A percentile compares a stretch with the other conserved stretches of the same genome.
Evolutionary conservation across 2,797 vertebrate genomes (phyloP).

Genomic region (Coendou prehensilis): DNA sequence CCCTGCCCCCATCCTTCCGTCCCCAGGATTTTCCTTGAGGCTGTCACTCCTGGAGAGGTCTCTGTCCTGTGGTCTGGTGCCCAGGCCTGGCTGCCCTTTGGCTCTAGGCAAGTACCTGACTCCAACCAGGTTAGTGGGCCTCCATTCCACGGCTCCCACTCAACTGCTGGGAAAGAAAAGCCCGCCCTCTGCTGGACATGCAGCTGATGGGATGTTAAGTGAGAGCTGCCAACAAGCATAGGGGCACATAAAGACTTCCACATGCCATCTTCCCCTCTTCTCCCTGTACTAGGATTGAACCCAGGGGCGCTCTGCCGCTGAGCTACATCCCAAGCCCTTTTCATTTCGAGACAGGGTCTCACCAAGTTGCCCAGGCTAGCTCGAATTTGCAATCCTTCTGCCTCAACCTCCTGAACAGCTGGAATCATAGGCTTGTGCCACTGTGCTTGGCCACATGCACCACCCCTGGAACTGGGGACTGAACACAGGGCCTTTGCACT

Average conservation of each 20-base stretch:
- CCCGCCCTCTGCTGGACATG: neutral
- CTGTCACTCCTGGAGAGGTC: neutral
- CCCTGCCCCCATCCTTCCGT: neutral
- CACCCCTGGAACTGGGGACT: too few relatives aligned
- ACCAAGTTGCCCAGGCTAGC: neutral
- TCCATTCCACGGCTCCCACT: neutral
- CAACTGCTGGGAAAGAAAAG: neutral
- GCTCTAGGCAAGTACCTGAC: neutral
- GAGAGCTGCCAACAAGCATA: neutral
- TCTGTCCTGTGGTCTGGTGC: neutral
- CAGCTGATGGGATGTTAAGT: neutral
- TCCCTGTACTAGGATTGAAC: neutral
- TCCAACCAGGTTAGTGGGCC: neutral
- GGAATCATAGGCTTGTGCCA: neutral
- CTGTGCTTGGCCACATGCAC: neutral
- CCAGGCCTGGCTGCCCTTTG: neutral
- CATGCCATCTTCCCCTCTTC: neutral
- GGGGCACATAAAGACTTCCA: neutral
- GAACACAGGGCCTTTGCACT: neutral
- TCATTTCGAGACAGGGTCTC: neutral
- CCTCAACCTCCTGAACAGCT: neutral
- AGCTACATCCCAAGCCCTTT: neutral
- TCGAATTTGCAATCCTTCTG: neutral
- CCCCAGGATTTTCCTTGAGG: rapidly evolving
- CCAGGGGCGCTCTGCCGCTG: neutral